Base-by-base conservation (phyloP, 1,140 invertebrate species). In the Ditylenchus dipsaci region DNA sequence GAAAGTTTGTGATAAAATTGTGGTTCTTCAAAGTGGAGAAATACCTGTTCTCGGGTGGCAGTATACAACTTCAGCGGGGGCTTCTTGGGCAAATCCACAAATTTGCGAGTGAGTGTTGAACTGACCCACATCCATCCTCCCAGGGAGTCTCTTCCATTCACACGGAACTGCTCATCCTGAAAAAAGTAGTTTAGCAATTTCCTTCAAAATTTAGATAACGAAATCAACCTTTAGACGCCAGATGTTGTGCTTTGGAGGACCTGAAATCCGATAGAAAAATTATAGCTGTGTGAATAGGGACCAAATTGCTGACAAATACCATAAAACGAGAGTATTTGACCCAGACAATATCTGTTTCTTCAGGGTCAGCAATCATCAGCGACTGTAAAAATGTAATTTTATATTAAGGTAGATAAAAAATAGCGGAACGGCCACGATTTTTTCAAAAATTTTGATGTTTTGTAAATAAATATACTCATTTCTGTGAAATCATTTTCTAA, bases 111-210 rank as follows among this genome's bases (percentile, higher is more conserved):
- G 13, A 66, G 63, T 26, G 63, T 63, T 49, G 68, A 57, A 8
- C 68, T 72, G 21, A 71, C 27, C 74, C 74, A 75, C 13, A 73
- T n/a, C 74, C 74, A 75, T 15, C 74, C 74, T 29, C 75, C 75
- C 38, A 76, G 27, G 21, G n/a, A 15, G 7, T 45, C 73, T n/a
- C 62, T 33, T n/a, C 63, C 68, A 61, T 78, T 76, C 17, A 76
- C 29, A 1, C 75, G 71, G 53, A 49, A 76, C 23, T 66, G 70
- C 38, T 76, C 75, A 49, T 78, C 72, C 33, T 38, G 33, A 3
- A 38, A 38, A 5, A 38, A 38, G 11, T 5, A 38, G 11, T 5
- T 5, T 38, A 38, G 3, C 11, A 38, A 38, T 38, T 5, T 5
- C 33, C 11, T 38, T 38, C 33, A 38, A 3, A 38, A 38, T 38